Base-by-base conservation (phyloP, 2,888 invertebrate species). In the Dexiosoma caninum region DNA sequence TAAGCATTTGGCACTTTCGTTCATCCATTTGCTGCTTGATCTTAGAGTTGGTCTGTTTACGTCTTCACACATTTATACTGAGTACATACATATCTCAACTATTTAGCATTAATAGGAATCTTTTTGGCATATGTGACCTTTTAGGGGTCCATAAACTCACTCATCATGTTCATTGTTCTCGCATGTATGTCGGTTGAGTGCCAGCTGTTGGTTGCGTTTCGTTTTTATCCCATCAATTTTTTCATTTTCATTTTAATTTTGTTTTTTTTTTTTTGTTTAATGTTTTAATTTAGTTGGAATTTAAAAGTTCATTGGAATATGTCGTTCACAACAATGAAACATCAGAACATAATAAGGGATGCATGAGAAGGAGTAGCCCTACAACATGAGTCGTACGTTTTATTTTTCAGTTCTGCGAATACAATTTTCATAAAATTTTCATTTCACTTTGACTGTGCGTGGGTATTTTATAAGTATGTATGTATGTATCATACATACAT, bases 111-210 rank as follows among this genome's bases (percentile, higher is more conserved):
- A 66, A 71, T 44, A 60, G 42, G 71, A 49, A 64, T 57, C 30
- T 37, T 62, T 55, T 62, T 77, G 60, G 62, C 64, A 49, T 64
- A 57, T 70, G 77, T 64, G 70, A 77, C 62, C 70, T 70, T 69
- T 77, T 70, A 44, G 19, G 35, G 66, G 35, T 67, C 53, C 46
- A 10, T 44, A 49, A 16, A 49, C 19, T 27, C n/a, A 49, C 19
- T 27, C n/a, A 42, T 62, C 37, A 46, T 35, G 3, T 46, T 46
- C 35, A 37, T 49, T 57, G 46, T 55, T 16, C 7, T 16, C 2
- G 21, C 23, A 59, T 67, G 66, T 74, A 42, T 37, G 32, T 46
- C 30, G 46, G 42, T 42, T 67, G 49, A 60, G 30, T 53, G 51
- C 23, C 49, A 59, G 75, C 66, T 66, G 66, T 32, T 59, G 12